A percentile compares a stretch with the other conserved stretches of the same genome.
phyloP scores from a whole-genome alignment of 2,888 invertebrate species.

The Schizaphis graminum region DNA sequence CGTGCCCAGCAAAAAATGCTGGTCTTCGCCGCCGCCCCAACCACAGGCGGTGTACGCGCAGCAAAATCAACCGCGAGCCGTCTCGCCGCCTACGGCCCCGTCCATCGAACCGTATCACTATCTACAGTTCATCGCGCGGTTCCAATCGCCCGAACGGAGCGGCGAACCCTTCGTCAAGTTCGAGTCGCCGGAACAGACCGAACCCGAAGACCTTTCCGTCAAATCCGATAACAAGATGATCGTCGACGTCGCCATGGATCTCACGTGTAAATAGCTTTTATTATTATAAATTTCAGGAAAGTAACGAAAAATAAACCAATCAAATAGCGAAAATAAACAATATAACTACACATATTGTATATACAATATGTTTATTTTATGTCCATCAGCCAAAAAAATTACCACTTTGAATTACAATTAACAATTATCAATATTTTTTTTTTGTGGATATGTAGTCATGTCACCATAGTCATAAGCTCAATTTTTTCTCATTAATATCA shows the following conservation, averaged over 20 bases:
- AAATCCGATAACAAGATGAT: slow-evolving; percentile 69
- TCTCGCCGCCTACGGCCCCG: slow-evolving; percentile 69
- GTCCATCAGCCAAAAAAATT: not conserved
- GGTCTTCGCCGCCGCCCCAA: slow-evolving; percentile 67
- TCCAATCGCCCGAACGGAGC: slow-evolving; percentile 45
- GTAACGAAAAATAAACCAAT: not conserved
- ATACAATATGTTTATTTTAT: not conserved
- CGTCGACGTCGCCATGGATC: slow-evolving; percentile 56
- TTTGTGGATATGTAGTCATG: not conserved
- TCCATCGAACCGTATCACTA: slow-evolving; percentile 70
- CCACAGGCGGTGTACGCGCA: slow-evolving; percentile 13
- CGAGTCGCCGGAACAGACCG: slow-evolving; percentile 84
- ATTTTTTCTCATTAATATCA: slow-evolving; percentile 19
- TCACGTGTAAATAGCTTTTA: slow-evolving; percentile 59
- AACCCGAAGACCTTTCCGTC: slow-evolving; percentile 91
- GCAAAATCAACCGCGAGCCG: slow-evolving; percentile 70
- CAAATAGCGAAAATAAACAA: not conserved
- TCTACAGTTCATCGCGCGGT: slow-evolving; percentile 59
- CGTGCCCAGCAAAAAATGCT: slow-evolving; percentile 73
- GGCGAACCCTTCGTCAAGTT: slow-evolving; percentile 19
- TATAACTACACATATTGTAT: not conserved
- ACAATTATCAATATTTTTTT: not conserved
- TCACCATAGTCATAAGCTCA: slow-evolving; percentile 28
- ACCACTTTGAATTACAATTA: not conserved
- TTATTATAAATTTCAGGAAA: not conserved